These are phyloP conservation scores for Germaria angustata DNA, from an alignment of 2,888 invertebrate genomes.

Conservation along the genomic window DNA sequence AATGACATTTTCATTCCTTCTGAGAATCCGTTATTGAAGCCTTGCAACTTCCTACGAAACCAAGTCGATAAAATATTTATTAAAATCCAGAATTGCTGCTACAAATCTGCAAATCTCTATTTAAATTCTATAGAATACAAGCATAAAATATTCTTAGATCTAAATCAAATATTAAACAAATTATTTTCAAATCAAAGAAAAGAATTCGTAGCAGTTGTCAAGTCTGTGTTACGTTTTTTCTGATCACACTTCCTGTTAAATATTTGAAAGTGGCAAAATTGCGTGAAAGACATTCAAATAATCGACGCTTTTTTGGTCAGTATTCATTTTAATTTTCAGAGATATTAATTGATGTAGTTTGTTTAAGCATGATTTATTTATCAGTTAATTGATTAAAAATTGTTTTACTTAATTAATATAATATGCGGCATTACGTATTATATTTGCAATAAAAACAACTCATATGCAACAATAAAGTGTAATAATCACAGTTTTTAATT, in stretches of 20 bases:
- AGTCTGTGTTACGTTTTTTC: not conserved
- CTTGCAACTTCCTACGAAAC: no score
- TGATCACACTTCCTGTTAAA: not conserved
- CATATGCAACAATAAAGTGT: not conserved
- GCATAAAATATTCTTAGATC: no score
- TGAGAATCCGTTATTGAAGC: no score
- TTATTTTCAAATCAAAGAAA: no score
- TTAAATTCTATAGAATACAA: no score
- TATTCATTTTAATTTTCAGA: not conserved
- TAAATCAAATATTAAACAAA: no score
- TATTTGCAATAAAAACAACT: not conserved
- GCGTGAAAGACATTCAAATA: not conserved
- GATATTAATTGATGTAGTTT: not conserved
- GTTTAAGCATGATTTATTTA: conserved; percentile 33
- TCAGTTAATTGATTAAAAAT: conserved; percentile 51
- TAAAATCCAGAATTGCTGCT: no score
- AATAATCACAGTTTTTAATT: no score
- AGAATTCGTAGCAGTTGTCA: no score
- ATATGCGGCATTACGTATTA: not conserved
- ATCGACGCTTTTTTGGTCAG: not conserved
- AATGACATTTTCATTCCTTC: no score
- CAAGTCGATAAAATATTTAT: no score
- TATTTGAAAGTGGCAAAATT: not conserved
- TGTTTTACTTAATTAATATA: conserved; percentile 19
- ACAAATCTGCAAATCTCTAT: no score